Base-by-base conservation (phyloP, 2,888 invertebrate species). In the Eilema caniola region DNA sequence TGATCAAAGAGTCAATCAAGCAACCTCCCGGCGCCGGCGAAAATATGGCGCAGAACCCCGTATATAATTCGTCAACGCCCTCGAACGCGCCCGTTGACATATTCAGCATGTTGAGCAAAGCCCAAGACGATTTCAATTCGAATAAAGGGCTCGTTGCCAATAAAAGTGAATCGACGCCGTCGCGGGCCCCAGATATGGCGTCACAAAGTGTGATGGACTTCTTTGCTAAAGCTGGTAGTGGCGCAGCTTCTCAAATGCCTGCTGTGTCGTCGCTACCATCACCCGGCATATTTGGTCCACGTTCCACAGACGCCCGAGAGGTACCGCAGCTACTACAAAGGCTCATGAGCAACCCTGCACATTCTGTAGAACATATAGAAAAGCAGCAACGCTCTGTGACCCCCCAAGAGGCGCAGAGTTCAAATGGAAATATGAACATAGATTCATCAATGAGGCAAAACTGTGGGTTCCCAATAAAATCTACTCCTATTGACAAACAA, bases 201-300 rank as follows among this genome's bases (percentile, higher is more conserved):
- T 97, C 98, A 0, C 97, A 97, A 86, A 98, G 98, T 90, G 98
- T 98, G 4, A 97, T 98, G 96, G 98, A 98, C 88, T 98, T 98
- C 90, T 98, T 98, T 87, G 98, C 98, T 4, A 97, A 97, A 90
- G 97, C 97, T 20, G 96, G 96, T 8, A 92, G 95, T 64, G 96
- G 96, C 2, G 95, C 95, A 1, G 86, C 92, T 12, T 95, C 95
- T 20, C 94, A 95, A 68, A 96, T 96, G 90, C 96, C 96, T 37
- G 93, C 96, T 0, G 95, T 95, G 20, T 92, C 95, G 1, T 91
- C 95, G 0, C 88, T 95, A 33, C 95, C 95, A 4, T 93, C 95
- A 25, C 94, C 94, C 0, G 94, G 94, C 0, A 91, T 95, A 23
- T 95, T 95, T 72, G 95, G 94, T 0, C 95, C 95, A 24, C 88